Conservation (phyloP, 2,888 invertebrate species). For the Mesoligia furuncula region DNA sequence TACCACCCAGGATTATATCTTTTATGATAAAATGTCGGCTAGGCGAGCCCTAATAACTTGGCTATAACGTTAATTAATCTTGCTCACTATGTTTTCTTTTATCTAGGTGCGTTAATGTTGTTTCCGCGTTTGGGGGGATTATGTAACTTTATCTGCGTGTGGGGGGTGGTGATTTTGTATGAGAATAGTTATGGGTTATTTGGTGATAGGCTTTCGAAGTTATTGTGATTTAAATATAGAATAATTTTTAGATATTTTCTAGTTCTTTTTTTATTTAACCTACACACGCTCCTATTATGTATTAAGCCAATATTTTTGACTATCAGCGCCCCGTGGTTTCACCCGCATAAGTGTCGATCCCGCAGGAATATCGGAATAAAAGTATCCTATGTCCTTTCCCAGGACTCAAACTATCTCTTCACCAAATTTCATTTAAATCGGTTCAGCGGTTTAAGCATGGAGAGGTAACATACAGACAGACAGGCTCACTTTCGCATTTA, state of each 20-base stretch:
- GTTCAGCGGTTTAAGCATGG: no score
- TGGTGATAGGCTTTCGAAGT: not conserved
- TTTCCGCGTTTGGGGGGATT: conserved; percentile 17
- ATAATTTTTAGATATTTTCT: not conserved
- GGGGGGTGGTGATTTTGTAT: not conserved
- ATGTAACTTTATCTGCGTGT: not conserved
- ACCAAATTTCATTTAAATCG: no score
- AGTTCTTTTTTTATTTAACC: not conserved
- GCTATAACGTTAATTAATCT: conserved; percentile 78
- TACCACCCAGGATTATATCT: conserved; percentile 79
- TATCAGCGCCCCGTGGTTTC: no score
- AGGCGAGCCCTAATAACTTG: conserved; percentile 73
- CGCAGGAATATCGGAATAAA: no score
- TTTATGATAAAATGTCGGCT: conserved; percentile 80
- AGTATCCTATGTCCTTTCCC: no score
- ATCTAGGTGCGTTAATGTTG: conserved; percentile 41
- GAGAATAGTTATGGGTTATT: not conserved
- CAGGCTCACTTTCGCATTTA: no score
- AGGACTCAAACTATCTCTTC: no score
- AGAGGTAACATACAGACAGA: no score
- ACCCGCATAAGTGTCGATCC: no score
- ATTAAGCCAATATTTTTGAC: no score
- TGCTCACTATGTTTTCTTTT: conserved; percentile 60
- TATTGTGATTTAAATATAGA: not conserved
- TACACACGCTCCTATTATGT: not conserved